Evolutionary conservation across 2,888 invertebrate genomes (phyloP).

Genomic region (Carterocephalus palaemon): DNA sequence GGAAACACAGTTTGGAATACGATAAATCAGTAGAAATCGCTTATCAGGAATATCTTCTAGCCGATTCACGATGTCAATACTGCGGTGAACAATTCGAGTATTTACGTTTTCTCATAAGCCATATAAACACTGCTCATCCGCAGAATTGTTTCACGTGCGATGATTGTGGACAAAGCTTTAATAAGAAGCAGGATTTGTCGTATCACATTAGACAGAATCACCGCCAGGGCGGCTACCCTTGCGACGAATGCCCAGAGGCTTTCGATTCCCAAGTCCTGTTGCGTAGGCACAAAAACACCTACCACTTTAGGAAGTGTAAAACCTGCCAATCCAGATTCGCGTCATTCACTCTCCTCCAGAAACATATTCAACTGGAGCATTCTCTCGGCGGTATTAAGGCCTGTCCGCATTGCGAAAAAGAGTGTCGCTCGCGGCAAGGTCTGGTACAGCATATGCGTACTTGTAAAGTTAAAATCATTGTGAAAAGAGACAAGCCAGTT

Average conservation of each 20-base stretch:
- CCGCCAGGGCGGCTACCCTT: slow-evolving; percentile 47
- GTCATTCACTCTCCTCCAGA: slow-evolving; percentile 44
- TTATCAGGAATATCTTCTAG: slow-evolving; percentile 51
- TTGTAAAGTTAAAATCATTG: slow-evolving; percentile 48
- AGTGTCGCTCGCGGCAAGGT: slow-evolving; percentile 51
- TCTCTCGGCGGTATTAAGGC: slow-evolving; percentile 46
- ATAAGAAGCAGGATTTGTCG: slow-evolving; percentile 54
- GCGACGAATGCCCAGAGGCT: slow-evolving; percentile 45
- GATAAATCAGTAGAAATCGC: slow-evolving; percentile 50
- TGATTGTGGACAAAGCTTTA: slow-evolving; percentile 54
- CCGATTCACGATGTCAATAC: slow-evolving; percentile 49
- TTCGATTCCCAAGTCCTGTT: slow-evolving; percentile 41
- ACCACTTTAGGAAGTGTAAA: slow-evolving; percentile 51
- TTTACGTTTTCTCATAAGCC: slow-evolving; percentile 52
- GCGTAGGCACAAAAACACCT: slow-evolving; percentile 44
- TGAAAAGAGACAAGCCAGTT: slow-evolving; percentile 30
- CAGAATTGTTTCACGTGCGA: slow-evolving; percentile 54
- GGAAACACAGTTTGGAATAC: slow-evolving; percentile 52
- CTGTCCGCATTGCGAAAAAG: slow-evolving; percentile 57
- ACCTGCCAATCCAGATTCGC: slow-evolving; percentile 47
- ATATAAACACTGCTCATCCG: slow-evolving; percentile 53
- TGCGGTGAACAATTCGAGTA: slow-evolving; percentile 55
- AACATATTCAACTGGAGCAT: slow-evolving; percentile 53
- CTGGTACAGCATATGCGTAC: slow-evolving; percentile 53
- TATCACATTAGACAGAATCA: slow-evolving; percentile 53